phyloP scores from a whole-genome alignment of 2,888 invertebrate species.

The Megaustenia siamemsis region DNA sequence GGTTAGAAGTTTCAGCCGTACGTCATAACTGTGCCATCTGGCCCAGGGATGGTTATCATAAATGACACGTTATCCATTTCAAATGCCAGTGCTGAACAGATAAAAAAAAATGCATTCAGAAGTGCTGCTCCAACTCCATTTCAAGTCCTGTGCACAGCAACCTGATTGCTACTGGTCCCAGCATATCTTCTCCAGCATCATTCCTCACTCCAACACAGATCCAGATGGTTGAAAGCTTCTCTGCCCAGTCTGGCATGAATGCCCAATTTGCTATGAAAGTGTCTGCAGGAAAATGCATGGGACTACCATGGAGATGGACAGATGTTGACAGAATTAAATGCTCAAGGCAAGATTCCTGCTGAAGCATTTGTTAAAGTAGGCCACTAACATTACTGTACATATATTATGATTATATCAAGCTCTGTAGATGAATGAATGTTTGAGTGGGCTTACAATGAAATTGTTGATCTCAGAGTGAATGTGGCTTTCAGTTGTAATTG shows the following conservation, averaged over 20 bases:
- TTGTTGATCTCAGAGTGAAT: background rate
- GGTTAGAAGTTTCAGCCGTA: conserved; percentile 79
- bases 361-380: conserved; percentile 70
- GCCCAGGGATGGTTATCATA: conserved; percentile 85
- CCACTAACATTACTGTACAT: background rate
- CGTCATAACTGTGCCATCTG: conserved; percentile 79
- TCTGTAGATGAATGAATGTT: too few species aligned
- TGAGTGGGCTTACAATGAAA: background rate
- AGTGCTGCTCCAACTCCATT: conserved; percentile 78
- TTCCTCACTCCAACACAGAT: conserved; percentile 82
- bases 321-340: conserved; percentile 89
- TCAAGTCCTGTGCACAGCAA: conserved; percentile 75
- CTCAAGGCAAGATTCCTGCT: conserved; percentile 73
- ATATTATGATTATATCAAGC: too few species aligned
- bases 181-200: conserved; percentile 79
- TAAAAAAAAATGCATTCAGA: conserved; percentile 79
- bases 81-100: conserved; percentile 86
- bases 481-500: too few species aligned
- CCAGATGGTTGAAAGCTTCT: conserved; percentile 87
- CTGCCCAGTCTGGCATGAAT: conserved; percentile 90
- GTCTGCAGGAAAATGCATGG: conserved; percentile 94
- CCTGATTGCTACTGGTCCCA: conserved; percentile 72
- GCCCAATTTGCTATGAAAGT: conserved; percentile 83
- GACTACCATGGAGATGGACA: conserved; percentile 88
- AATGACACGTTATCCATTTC: conserved; percentile 91